A percentile compares a stretch with the other conserved stretches of the same genome.
Conservation (phyloP, 2,797 vertebrate species). For the Labeo calbasu region DNA sequence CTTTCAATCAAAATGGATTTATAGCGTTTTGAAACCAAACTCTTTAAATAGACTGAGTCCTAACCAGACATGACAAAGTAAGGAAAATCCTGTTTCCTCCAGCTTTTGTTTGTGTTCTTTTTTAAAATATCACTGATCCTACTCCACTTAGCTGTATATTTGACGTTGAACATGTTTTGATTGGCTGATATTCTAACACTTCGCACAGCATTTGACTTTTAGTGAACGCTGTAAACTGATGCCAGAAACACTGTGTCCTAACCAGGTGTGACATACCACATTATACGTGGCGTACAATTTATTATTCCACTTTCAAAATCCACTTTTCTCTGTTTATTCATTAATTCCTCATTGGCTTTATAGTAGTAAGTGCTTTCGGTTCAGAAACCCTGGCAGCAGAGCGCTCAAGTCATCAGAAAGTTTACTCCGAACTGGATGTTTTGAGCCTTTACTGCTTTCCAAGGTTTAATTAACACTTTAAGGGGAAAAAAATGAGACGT, state of each 20-base stretch:
- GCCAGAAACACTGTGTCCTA: background rate
- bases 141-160: background rate
- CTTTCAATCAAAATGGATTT: too few species aligned
- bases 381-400: background rate
- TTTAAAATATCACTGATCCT: background rate
- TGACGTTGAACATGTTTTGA: background rate
- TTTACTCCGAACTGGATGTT: background rate
- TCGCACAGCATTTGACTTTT: background rate
- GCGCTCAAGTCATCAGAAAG: constrained; percentile 1
- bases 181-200: background rate
- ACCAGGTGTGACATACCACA: background rate
- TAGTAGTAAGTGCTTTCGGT: constrained; percentile 7
- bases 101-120: background rate
- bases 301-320: background rate
- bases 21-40: too few species aligned
- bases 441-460: background rate
- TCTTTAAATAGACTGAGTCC: background rate
- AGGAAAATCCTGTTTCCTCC: background rate
- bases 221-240: background rate
- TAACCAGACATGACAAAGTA: background rate
- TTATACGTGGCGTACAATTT: background rate
- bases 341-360: background rate
- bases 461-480: constrained; percentile 32
- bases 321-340: background rate
- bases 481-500: background rate